These are phyloP conservation scores for Phataginus tetradactyla DNA, from an alignment of 2,797 vertebrate species.

Conservation along the genomic window DNA sequence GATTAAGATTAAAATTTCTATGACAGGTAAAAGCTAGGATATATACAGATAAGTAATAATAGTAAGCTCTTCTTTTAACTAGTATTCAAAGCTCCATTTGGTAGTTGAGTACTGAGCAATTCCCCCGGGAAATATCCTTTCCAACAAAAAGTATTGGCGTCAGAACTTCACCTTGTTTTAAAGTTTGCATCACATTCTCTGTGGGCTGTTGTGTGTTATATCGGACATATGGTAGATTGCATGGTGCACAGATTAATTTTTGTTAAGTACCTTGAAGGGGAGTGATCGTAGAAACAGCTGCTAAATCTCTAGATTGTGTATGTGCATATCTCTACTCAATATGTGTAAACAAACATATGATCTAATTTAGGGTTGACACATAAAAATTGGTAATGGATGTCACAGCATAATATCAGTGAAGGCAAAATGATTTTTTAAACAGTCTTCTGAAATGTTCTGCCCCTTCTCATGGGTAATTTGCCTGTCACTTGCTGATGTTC, in stretches of 20 bases:
- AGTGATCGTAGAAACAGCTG: neutral
- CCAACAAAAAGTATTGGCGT: neutral
- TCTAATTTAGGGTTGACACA: constrained; percentile 64
- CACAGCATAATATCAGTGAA: constrained; percentile 17
- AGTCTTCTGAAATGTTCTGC: constrained; percentile 52
- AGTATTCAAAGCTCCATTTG: neutral
- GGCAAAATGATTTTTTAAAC: constrained; percentile 68
- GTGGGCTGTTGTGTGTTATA: constrained; percentile 1
- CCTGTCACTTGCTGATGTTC: constrained; percentile 63
- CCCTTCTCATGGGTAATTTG: constrained; percentile 74
- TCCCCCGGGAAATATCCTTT: neutral
- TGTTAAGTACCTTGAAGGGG: constrained; percentile 44
- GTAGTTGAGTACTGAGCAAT: neutral
- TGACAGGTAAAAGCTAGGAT: constrained; percentile 2
- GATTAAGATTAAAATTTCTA: constrained; percentile 12
- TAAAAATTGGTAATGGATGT: constrained; percentile 58
- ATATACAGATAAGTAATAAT: neutral
- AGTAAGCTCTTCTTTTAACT: neutral
- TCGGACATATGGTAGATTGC: neutral
- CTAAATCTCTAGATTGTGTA: neutral
- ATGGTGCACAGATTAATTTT: constrained; percentile 50
- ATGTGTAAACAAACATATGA: constrained; percentile 43
- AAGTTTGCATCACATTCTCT: constrained; percentile 32
- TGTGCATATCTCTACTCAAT: neutral
- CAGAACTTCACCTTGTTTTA: constrained; percentile 6